phyloP scores from a whole-genome alignment of 2,888 invertebrate species.

The Oscheius sp. region DNA sequence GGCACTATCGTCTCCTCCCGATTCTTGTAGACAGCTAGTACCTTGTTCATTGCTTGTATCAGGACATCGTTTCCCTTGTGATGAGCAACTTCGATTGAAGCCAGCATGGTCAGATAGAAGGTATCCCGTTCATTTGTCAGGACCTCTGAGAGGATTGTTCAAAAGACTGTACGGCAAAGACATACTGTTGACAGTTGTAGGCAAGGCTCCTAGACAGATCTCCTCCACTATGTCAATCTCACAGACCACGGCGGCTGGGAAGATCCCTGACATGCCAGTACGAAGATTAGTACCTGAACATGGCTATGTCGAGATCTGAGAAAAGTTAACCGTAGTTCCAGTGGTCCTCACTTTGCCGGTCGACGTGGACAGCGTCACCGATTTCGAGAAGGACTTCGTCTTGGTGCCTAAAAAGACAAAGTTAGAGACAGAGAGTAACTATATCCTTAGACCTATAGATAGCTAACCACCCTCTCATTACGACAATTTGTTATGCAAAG shows the following conservation, averaged over 20 bases:
- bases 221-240: slow-evolving; percentile 97
- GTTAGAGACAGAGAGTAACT: background rate
- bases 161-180: background rate
- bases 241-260: slow-evolving; percentile 95
- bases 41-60: slow-evolving; percentile 75
- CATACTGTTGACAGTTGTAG: slow-evolving; percentile 60
- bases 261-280: slow-evolving; percentile 91
- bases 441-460: background rate
- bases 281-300: slow-evolving; percentile 88
- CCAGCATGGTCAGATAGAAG: slow-evolving; percentile 85
- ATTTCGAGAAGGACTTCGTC: slow-evolving; percentile 92
- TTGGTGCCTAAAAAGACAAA: slow-evolving; percentile 39
- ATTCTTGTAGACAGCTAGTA: slow-evolving; percentile 70
- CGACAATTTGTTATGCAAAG: too few relatives aligned
- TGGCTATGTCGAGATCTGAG: background rate
- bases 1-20: slow-evolving; percentile 73
- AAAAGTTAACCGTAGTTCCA: slow-evolving; percentile 89
- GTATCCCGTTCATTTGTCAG: slow-evolving; percentile 70
- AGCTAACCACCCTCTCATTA: too few relatives aligned
- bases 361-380: slow-evolving; percentile 93
- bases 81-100: slow-evolving; percentile 92
- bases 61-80: slow-evolving; percentile 95
- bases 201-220: slow-evolving; percentile 77
- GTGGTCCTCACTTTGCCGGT: slow-evolving; percentile 88
- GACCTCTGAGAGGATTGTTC: slow-evolving; percentile 42